Base-by-base conservation (phyloP, 2,888 invertebrate genomes). In the Idaea aversata region DNA sequence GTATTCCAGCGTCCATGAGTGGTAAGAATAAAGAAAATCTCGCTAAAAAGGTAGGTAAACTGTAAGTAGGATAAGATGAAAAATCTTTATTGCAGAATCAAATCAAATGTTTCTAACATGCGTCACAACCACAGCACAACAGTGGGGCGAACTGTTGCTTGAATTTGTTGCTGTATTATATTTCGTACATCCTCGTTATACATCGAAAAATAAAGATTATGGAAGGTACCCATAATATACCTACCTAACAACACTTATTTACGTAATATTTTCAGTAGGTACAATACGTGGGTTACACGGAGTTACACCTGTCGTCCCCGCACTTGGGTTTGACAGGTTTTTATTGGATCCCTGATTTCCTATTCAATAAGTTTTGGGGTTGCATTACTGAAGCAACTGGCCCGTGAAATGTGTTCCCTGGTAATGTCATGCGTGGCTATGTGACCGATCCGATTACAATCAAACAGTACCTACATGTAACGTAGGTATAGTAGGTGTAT, bases 311-410 rank as follows among this genome's bases (percentile, higher is more conserved):
- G 88, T 85, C 87, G 78, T 73, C 76, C 78, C 76, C 76, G 79
- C 73, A 77, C 79, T 81, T 88, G 90, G 83, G 82, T 84, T 84
- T 90, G 91, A 91, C 91, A 90, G 87, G 76, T 88, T 85, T 89
- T 89, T 90, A 90, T 91, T 90, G 88, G 89, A 88, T 87, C 81
- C 86, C 84, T 83, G 82, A 82, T 86, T 85, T 83, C 85, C 88
- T 83, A 88, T 89, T 90, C 86, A 88, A 88, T 88, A 89, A 90
- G 85, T 89, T 90, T 83, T 73, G 83, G 86, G 82, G 82, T 84
- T 85, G 79, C 83, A 86, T 89, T 88, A 88, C 85, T 76, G 79
- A 77, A 86, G 78, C 78, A 77, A 81, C 84, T 86, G 88, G 78
- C 72, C 85, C 86, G 88, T 87, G 86, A 87, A 88, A 90, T 90